These are phyloP conservation scores for Paracentrotus lividus DNA, from an alignment of 53 echinoderm and acorn worm species.

Conservation along the genomic window DNA sequence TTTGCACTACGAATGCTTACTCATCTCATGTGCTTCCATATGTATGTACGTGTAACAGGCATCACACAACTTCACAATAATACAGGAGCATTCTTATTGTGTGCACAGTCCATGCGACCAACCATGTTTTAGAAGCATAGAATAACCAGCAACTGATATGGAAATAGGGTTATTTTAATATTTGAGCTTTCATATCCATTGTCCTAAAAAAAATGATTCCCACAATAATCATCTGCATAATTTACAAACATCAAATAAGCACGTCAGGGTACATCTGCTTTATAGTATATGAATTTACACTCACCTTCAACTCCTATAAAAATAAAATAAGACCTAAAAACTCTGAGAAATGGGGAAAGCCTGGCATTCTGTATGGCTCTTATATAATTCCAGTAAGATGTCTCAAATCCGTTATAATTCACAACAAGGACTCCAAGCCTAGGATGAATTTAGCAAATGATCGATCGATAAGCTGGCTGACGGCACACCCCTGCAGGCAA, in stretches of 20 bases:
- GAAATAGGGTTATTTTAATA: too few species aligned
- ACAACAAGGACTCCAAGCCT: neutral
- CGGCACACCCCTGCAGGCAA: constrained; percentile 22
- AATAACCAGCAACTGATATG: too few species aligned
- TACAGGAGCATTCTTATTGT: neutral
- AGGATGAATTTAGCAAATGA: neutral
- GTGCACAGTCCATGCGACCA: neutral
- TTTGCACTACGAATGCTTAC: neutral
- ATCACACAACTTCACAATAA: neutral
- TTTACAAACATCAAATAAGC: neutral
- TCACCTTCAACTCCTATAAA: neutral
- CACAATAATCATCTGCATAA: neutral
- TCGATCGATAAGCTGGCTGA: neutral
- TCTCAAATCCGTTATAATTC: neutral
- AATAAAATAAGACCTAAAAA: neutral
- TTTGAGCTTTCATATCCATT: neutral
- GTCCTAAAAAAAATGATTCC: neutral
- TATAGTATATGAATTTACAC: neutral
- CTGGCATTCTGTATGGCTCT: neutral
- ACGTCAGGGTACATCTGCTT: neutral
- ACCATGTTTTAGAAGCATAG: too few species aligned
- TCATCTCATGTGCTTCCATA: neutral
- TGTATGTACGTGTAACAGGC: neutral
- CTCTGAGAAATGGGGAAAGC: neutral
- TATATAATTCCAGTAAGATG: constrained; percentile 49